Conservation (phyloP, 2,113 vertebrate genomes). For the Cnemophilus loriae region DNA sequence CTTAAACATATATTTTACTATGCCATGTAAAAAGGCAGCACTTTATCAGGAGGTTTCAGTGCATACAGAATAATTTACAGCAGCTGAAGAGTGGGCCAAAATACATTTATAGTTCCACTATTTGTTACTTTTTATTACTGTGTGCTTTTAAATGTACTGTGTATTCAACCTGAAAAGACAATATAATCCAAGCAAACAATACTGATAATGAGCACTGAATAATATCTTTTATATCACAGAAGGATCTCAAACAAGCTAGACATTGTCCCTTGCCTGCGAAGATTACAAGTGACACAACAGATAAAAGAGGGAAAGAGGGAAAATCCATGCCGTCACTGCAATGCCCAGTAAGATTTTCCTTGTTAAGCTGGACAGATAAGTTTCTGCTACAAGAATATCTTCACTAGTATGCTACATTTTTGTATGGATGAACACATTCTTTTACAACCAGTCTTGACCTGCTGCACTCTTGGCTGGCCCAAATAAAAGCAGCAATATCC, state of each 20-base stretch:
- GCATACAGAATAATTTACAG: not conserved
- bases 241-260: not conserved
- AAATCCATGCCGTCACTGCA: not conserved
- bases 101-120: not conserved
- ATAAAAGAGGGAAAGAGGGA: not conserved
- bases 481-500: not conserved
- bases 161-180: not conserved
- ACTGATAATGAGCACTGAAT: not conserved
- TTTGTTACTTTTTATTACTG: not conserved
- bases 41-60: not conserved
- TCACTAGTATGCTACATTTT: not conserved
- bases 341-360: not conserved
- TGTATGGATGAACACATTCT: not conserved
- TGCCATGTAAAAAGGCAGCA: not conserved
- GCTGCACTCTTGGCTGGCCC: not conserved
- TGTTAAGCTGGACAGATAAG: not conserved
- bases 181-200: not conserved
- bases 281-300: not conserved
- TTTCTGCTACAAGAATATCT: not conserved
- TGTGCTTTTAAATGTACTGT: not conserved
- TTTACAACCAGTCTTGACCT: not conserved
- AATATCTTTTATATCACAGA: not conserved
- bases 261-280: not conserved
- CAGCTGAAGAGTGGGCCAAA: not conserved
- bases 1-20: not conserved